Evolutionary conservation across 2,888 invertebrate species (phyloP).

Genomic region (Megaustenia siamemsis): DNA sequence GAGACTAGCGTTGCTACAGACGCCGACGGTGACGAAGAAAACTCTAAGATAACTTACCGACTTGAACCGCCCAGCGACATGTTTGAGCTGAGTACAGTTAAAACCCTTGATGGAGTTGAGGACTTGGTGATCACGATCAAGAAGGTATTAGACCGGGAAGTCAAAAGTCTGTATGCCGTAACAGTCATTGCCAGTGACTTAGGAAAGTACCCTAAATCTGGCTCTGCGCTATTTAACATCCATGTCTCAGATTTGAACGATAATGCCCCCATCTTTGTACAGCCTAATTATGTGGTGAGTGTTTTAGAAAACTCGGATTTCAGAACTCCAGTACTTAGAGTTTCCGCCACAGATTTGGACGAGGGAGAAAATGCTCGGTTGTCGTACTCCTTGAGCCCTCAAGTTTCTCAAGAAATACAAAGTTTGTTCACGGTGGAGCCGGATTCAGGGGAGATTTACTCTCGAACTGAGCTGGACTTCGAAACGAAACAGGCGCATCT

Average conservation of each 20-base stretch:
- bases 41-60: constrained; percentile 68
- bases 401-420: constrained; percentile 65
- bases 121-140: constrained; percentile 71
- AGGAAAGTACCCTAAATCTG: constrained; percentile 37
- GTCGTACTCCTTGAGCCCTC: constrained; percentile 78
- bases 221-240: constrained; percentile 45
- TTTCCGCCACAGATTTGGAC: constrained; percentile 91
- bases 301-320: constrained; percentile 68
- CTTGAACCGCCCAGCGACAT: constrained; percentile 67
- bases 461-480: constrained; percentile 89
- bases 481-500: constrained; percentile 88
- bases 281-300: constrained; percentile 63
- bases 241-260: constrained; percentile 56
- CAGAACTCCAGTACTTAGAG: constrained; percentile 75
- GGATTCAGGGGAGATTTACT: constrained; percentile 91
- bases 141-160: constrained; percentile 71
- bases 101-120: constrained; percentile 63
- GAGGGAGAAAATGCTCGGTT: constrained; percentile 87
- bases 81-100: constrained; percentile 66
- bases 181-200: constrained; percentile 53
- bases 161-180: constrained; percentile 65
- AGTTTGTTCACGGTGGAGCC: constrained; percentile 85
- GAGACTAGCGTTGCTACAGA: constrained; percentile 68
- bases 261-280: constrained; percentile 64
- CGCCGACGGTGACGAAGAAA: constrained; percentile 65